phyloP scores from a whole-genome alignment of 2,797 vertebrate genomes.

The Moxostoma hubbsi region DNA sequence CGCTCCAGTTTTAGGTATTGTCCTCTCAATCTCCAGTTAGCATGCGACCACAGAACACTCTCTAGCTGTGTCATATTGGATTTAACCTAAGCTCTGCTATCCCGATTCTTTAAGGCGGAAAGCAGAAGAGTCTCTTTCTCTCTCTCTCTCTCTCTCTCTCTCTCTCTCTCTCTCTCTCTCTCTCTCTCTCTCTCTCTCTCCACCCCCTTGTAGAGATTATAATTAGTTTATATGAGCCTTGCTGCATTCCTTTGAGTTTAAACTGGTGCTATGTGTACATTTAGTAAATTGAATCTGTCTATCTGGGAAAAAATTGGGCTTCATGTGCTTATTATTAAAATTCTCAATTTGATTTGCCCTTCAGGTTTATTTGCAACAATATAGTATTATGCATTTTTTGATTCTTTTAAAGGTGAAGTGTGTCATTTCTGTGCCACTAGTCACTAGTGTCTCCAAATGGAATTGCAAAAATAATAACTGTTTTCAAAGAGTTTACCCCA shows the following conservation, averaged over 20 bases:
- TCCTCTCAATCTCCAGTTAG: constrained; percentile 65
- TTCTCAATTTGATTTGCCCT: not conserved
- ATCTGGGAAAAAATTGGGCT: not conserved
- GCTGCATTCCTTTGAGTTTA: constrained; percentile 12
- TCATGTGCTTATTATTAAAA: not conserved
- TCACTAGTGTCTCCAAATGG: too few species aligned
- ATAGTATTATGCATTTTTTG: too few species aligned
- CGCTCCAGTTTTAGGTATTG: constrained; percentile 93
- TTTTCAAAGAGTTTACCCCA: too few species aligned
- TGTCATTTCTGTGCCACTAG: too few species aligned
- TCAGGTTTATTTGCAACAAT: too few species aligned
- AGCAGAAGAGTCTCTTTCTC: not conserved
- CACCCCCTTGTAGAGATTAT: constrained; percentile 16
- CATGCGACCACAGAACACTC: constrained; percentile 20
- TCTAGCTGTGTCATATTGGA: constrained; percentile 39
- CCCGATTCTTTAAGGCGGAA: constrained; percentile 22
- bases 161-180: too few species aligned
- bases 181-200: too few species aligned
- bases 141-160: not conserved
- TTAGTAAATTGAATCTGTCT: not conserved
- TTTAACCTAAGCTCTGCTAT: constrained; percentile 40
- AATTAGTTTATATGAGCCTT: constrained; percentile 1
- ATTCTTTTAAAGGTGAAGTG: too few species aligned
- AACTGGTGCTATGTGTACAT: constrained; percentile 10
- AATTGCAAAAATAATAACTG: too few species aligned